Evolutionary conservation across 2,888 invertebrate genomes (phyloP).

Genomic region (Nymphalis urticae): DNA sequence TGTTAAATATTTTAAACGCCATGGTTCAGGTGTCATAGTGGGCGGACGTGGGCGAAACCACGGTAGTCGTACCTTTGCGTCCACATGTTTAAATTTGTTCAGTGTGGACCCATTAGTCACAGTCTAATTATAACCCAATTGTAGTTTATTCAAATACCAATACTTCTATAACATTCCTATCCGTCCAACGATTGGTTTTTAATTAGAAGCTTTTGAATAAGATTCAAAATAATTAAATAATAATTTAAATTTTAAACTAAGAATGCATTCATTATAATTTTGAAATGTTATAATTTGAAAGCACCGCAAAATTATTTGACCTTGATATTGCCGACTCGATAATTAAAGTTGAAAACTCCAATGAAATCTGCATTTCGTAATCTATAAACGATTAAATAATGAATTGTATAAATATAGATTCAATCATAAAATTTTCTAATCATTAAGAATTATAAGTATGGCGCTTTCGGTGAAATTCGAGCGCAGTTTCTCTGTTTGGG

Average conservation of each 20-base stretch:
- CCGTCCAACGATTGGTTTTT: background rate
- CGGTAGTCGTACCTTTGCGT: conserved; percentile 67
- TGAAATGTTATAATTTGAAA: background rate
- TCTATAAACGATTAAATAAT: background rate
- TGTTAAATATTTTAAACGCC: conserved; percentile 7
- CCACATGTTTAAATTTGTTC: conserved; percentile 63
- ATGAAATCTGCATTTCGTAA: background rate
- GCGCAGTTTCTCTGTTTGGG: conserved; percentile 80
- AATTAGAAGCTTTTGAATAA: too few species aligned
- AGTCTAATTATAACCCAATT: conserved; percentile 68
- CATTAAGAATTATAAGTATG: conserved; percentile 38
- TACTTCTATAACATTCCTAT: conserved; percentile 36
- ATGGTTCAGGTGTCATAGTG: conserved; percentile 46
- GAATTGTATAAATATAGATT: background rate
- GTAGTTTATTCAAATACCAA: conserved; percentile 65
- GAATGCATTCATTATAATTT: background rate
- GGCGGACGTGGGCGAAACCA: conserved; percentile 56
- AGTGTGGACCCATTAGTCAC: conserved; percentile 68
- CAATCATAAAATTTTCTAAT: conserved; percentile 7
- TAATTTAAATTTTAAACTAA: too few species aligned
- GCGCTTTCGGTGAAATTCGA: conserved; percentile 72
- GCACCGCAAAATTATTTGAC: conserved; percentile 17
- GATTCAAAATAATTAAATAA: too few species aligned
- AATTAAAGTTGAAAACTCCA: conserved; percentile 3
- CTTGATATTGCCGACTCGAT: conserved; percentile 30